Conservation (phyloP, 1,140 invertebrate genomes). For the Drosophila eugracilis region DNA sequence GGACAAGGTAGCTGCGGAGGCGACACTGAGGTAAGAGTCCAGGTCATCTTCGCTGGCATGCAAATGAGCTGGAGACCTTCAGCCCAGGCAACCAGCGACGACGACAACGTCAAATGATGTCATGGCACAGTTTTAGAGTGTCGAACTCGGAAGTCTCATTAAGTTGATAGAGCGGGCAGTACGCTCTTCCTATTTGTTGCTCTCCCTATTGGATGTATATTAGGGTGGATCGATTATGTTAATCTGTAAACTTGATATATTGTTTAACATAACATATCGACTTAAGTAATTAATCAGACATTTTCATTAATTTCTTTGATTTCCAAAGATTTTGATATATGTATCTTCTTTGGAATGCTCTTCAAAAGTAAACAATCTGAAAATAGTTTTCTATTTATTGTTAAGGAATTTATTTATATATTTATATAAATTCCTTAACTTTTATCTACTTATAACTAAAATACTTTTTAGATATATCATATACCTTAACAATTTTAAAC, state of each 20-base stretch:
- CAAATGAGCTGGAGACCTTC: constrained; percentile 47
- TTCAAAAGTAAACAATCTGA: neutral
- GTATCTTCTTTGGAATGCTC: too few species aligned
- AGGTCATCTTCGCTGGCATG: constrained; percentile 12
- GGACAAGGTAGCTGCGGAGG: constrained; percentile 86
- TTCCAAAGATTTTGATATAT: neutral
- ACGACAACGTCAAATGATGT: constrained; percentile 61
- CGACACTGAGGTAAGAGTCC: constrained; percentile 83
- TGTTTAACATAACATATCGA: neutral
- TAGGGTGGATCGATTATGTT: constrained; percentile 25
- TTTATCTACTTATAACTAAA: neutral
- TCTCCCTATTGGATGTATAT: neutral
- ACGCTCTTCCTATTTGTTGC: constrained; percentile 25
- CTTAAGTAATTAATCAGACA: too few species aligned
- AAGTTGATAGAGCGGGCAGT: constrained; percentile 46
- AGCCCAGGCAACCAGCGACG: constrained; percentile 21
- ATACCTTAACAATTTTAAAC: too few species aligned
- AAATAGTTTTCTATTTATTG: neutral
- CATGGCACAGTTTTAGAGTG: constrained; percentile 69
- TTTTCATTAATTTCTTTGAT: too few species aligned
- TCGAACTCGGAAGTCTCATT: constrained; percentile 58
- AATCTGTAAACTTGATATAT: neutral
- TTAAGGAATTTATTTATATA: neutral
- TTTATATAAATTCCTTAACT: neutral
- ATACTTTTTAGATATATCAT: too few species aligned